A percentile compares a stretch with the other conserved stretches of the same genome.
Evolutionary conservation across 2,888 invertebrate genomes (phyloP).

Genomic region (Eristalinus sepulchralis): DNA sequence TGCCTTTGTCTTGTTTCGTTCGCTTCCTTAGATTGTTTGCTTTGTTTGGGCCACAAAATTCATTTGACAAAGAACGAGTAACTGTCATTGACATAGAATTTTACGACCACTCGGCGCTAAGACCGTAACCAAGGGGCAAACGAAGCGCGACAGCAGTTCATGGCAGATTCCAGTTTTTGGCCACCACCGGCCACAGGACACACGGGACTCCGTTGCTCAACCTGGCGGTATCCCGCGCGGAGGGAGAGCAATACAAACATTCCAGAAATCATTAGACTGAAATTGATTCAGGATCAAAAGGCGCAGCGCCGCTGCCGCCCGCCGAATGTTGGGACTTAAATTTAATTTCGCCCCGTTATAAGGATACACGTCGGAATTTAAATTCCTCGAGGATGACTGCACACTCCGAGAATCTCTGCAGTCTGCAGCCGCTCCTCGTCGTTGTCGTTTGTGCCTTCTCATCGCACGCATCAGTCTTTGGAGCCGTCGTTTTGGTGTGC

Average conservation of each 20-base stretch:
- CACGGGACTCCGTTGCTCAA: slow-evolving; percentile 50
- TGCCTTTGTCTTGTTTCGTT: background rate
- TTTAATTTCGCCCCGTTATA: slow-evolving; percentile 42
- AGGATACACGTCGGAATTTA: slow-evolving; percentile 56
- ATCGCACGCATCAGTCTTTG: background rate
- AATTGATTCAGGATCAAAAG: slow-evolving; percentile 66
- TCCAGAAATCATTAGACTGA: slow-evolving; percentile 66
- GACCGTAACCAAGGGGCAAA: too few species aligned
- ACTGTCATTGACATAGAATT: slow-evolving; percentile 21
- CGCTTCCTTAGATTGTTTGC: slow-evolving; percentile 29
- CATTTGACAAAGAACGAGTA: slow-evolving; percentile 24
- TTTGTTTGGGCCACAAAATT: slow-evolving; percentile 37
- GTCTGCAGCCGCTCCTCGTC: too few species aligned
- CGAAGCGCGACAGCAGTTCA: background rate
- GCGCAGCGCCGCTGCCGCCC: background rate
- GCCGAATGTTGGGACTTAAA: slow-evolving; percentile 39
- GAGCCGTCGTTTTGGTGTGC: background rate
- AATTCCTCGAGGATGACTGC: slow-evolving; percentile 56
- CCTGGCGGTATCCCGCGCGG: slow-evolving; percentile 31
- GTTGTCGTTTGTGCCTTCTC: background rate
- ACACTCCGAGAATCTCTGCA: slow-evolving; percentile 28
- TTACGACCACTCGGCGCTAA: slow-evolving; percentile 13
- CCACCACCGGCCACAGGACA: background rate
- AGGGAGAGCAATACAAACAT: slow-evolving; percentile 54
- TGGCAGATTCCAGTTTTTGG: background rate